Conservation (phyloP, 2,888 invertebrate genomes). For the Polylopha cassiicola region DNA sequence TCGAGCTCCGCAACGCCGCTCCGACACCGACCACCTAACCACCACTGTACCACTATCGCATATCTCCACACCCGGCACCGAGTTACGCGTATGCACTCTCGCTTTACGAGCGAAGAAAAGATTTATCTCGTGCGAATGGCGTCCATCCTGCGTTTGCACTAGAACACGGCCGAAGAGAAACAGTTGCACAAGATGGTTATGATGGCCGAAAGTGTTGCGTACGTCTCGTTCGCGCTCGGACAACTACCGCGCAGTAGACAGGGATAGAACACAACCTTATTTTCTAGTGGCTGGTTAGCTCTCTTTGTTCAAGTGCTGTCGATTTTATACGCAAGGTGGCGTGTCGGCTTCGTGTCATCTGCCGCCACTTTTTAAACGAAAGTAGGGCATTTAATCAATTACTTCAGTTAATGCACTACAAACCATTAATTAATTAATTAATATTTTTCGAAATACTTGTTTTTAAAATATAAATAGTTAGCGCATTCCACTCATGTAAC, state of each 20-base stretch:
- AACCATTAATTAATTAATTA: slow-evolving; percentile 24
- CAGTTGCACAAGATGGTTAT: slow-evolving; percentile 77
- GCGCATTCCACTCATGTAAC: slow-evolving; percentile 13
- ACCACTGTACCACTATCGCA: slow-evolving; percentile 56
- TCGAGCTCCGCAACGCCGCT: slow-evolving; percentile 33
- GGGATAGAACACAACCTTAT: slow-evolving; percentile 71
- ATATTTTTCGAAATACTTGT: slow-evolving; percentile 18
- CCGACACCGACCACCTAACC: slow-evolving; percentile 43
- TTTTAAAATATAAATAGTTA: slow-evolving; percentile 16
- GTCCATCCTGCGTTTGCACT: slow-evolving; percentile 76
- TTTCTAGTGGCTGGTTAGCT: slow-evolving; percentile 68
- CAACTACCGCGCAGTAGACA: slow-evolving; percentile 39
- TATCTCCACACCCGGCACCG: slow-evolving; percentile 53
- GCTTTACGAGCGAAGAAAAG: slow-evolving; percentile 56
- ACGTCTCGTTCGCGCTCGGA: slow-evolving; percentile 53
- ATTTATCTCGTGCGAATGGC: slow-evolving; percentile 74
- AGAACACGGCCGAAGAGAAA: slow-evolving; percentile 75
- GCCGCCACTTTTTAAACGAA: slow-evolving; percentile 32
- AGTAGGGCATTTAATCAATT: slow-evolving; percentile 21
- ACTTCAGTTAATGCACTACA: too few relatives aligned
- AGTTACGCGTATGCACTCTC: slow-evolving; percentile 41
- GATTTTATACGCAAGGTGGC: slow-evolving; percentile 52
- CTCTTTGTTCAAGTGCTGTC: slow-evolving; percentile 67
- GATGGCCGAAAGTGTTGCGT: slow-evolving; percentile 65
- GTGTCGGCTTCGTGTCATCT: slow-evolving; percentile 25